A percentile compares a stretch with the other conserved stretches of the same genome.
Evolutionary conservation across 2,113 vertebrate species (phyloP).

Genomic region (Uria lomvia): DNA sequence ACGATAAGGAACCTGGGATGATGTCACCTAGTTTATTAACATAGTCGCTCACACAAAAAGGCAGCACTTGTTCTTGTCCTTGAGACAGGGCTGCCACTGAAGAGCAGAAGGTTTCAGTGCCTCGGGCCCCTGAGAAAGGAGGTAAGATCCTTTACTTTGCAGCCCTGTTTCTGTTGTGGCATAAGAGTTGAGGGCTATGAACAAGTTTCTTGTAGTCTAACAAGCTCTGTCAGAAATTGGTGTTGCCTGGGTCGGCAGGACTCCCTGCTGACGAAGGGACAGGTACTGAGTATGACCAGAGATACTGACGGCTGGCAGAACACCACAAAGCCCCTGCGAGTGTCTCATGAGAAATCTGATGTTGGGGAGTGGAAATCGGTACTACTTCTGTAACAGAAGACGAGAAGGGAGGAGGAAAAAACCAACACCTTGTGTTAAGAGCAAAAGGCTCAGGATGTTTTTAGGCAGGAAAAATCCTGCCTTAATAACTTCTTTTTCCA

Average conservation of each 20-base stretch:
- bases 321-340: background rate
- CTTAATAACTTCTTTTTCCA: background rate
- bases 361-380: accelerated
- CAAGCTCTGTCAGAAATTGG: background rate
- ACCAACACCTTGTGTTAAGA: accelerated
- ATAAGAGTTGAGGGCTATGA: background rate
- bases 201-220: background rate
- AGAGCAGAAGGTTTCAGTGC: conserved; percentile 21
- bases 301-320: background rate
- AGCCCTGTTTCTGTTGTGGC: background rate
- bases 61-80: background rate
- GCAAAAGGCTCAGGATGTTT: background rate
- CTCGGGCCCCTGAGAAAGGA: background rate
- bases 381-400: background rate
- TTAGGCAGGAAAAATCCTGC: background rate
- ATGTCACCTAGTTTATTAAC: background rate
- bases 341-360: background rate
- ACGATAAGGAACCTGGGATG: background rate
- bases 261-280: background rate
- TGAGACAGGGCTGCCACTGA: background rate
- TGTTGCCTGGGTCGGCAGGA: accelerated
- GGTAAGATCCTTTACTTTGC: conserved; percentile 47
- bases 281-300: background rate
- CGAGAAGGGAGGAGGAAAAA: background rate
- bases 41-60: background rate